Conservation (phyloP, 2,113 vertebrate genomes). For the Irena cyanogastra region DNA sequence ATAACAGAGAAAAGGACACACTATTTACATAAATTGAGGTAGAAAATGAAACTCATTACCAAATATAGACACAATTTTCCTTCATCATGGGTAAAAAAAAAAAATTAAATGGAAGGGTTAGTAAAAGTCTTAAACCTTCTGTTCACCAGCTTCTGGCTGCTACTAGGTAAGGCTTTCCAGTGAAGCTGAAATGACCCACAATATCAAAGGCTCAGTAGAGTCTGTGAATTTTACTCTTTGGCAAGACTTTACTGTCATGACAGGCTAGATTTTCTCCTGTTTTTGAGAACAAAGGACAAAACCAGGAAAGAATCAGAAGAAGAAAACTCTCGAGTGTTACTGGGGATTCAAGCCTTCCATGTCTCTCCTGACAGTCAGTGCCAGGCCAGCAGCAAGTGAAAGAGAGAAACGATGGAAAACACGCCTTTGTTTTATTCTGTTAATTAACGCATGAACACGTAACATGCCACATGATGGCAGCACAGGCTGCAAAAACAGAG, state of each 20-base stretch:
- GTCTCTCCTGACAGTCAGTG: neutral
- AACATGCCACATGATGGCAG: constrained; percentile 70
- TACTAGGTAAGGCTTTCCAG: neutral
- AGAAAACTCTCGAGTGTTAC: neutral
- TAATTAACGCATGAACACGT: neutral
- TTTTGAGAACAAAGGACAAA: neutral
- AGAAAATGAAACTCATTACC: neutral
- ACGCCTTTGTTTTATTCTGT: fast-evolving
- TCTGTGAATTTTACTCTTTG: neutral
- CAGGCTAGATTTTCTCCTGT: neutral
- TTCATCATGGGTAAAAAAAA: neutral
- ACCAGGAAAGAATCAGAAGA: neutral
- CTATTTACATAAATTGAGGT: neutral
- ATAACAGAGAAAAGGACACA: neutral
- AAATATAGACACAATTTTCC: neutral
- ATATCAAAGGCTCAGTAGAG: neutral
- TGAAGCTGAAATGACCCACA: neutral
- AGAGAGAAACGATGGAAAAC: neutral
- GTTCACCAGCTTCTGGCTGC: neutral
- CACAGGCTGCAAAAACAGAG: constrained; percentile 46
- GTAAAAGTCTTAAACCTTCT: neutral
- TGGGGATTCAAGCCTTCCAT: neutral
- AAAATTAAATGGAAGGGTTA: neutral
- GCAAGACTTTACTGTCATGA: fast-evolving
- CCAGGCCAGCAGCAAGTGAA: neutral